Base-by-base conservation (phyloP, 2,797 vertebrate species). In the Spea hammondii region DNA sequence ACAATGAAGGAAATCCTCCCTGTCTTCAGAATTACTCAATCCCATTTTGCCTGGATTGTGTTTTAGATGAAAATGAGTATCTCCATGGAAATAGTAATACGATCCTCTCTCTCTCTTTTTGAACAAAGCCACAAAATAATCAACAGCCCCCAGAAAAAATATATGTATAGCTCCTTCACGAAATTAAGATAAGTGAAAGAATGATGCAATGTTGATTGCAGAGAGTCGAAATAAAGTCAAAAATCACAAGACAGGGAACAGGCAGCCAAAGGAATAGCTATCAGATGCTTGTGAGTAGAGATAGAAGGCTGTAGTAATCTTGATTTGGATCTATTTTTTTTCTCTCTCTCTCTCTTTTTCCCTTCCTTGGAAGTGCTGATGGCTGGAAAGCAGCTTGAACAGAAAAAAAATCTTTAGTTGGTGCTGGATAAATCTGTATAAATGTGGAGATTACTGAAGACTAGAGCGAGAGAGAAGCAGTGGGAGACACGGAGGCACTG, bases 21-120 rank as follows among this genome's bases (percentile, higher is more conserved):
- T 93, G 91, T 94, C 92, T 91, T 90, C 88, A 88, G 91, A 93
- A 90, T 91, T 93, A 86, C 92, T 92, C 91, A 90, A 94, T 96
- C 93, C 96, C 97, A 98, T 97, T 92, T 93, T 94, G 85, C 89
- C 87, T 84, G 74, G 85, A 88, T 90, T 91, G 87, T 91, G 91
- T 92, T 94, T 62, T 94, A 91, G 93, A 95, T 91, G 93, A 94
- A 91, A 92, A 91, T 92, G 50, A 65, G 60, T 14, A 65, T 72
- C 51, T 77, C 70, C 65, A 70, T 77, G 59, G 64, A 64, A 50
- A 69, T 68, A 65, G 48, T 66, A 53, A 65, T 60, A 59, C 9
- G 11, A 13, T 59, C 59, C 71, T 78, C 75, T 70, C 64, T 11
- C 55, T 59, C 12, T 32, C 14, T 62, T 6, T 62, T 14, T 62